A percentile compares a stretch with the other conserved stretches of the same genome.
phyloP scores from a whole-genome alignment of 1,140 invertebrate species.

The Pseudomyrmex dendroicus region DNA sequence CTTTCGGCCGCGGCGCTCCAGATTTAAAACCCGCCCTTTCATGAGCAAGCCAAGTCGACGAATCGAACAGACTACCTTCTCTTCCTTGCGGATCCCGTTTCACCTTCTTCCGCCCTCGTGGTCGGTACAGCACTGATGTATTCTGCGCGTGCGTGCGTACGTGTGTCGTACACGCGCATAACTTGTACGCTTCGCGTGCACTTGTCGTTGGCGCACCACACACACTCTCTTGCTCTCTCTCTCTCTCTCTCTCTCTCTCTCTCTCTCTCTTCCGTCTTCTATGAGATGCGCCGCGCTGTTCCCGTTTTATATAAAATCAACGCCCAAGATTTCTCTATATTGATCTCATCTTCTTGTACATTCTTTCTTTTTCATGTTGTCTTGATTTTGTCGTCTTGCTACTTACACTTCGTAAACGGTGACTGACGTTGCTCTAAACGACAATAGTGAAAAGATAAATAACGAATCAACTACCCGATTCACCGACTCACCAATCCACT shows the following conservation, averaged over 20 bases:
- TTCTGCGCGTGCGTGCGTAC: background rate
- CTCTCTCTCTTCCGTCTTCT: conserved; percentile 21
- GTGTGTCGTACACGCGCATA: conserved; percentile 6
- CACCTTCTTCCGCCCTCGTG: conserved; percentile 40
- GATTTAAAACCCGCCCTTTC: conserved; percentile 53
- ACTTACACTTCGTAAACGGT: conserved; percentile 5
- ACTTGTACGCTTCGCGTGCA: conserved; percentile 28
- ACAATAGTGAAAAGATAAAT: conserved; percentile 49
- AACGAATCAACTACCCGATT: conserved; percentile 33
- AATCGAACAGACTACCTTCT: conserved; percentile 29
- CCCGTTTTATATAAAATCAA: conserved; percentile 40
- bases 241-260: background rate
- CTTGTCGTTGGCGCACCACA: conserved; percentile 20
- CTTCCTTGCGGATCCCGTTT: conserved; percentile 24
- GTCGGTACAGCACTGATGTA: background rate
- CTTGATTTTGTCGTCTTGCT: conserved; percentile 10
- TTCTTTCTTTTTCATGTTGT: background rate
- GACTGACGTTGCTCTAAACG: background rate
- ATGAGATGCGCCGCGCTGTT: conserved; percentile 12
- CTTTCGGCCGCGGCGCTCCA: conserved; percentile 31
- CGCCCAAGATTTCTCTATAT: conserved; percentile 54
- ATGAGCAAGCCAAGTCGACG: conserved; percentile 45
- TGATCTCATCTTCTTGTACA: conserved; percentile 14
- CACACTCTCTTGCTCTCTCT: conserved; percentile 3
- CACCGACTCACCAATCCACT: conserved; percentile 45